A percentile compares a stretch with the other conserved stretches of the same genome.
These are phyloP conservation scores for Polydrusus pterygomalis DNA, from an alignment of 2,888 invertebrate species.

Conservation along the genomic window DNA sequence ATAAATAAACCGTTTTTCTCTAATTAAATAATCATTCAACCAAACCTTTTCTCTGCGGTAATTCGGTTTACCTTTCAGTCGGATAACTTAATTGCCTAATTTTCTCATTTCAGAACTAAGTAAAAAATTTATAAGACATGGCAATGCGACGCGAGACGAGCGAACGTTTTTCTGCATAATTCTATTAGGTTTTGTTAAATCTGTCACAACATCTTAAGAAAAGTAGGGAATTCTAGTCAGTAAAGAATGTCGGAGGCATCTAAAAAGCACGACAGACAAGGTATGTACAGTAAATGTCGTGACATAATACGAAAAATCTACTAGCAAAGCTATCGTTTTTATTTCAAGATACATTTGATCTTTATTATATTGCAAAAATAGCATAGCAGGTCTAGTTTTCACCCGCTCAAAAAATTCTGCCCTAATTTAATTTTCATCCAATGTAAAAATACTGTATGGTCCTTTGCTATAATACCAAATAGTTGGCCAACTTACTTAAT, in stretches of 20 bases:
- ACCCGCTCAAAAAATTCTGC: no score
- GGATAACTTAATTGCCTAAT: background rate
- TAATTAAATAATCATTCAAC: constrained; percentile 9
- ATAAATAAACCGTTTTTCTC: background rate
- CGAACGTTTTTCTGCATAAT: background rate
- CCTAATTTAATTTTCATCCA: no score
- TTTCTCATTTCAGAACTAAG: background rate
- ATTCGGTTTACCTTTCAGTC: constrained; percentile 11
- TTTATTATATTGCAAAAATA: no score
- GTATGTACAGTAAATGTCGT: no score
- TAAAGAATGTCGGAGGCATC: background rate
- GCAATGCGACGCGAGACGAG: background rate
- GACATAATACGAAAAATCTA: no score
- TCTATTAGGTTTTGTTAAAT: background rate
- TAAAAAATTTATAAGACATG: constrained; percentile 9
- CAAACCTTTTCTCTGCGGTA: background rate
- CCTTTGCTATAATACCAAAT: no score
- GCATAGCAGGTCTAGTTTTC: no score
- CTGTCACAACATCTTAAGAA: background rate
- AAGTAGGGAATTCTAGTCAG: background rate
- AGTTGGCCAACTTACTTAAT: no score
- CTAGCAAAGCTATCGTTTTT: no score
- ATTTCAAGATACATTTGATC: no score
- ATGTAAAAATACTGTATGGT: no score
- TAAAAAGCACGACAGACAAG: no score